Conservation (phyloP, 2,888 invertebrate genomes). For the Pardosa pseudoannulata region DNA sequence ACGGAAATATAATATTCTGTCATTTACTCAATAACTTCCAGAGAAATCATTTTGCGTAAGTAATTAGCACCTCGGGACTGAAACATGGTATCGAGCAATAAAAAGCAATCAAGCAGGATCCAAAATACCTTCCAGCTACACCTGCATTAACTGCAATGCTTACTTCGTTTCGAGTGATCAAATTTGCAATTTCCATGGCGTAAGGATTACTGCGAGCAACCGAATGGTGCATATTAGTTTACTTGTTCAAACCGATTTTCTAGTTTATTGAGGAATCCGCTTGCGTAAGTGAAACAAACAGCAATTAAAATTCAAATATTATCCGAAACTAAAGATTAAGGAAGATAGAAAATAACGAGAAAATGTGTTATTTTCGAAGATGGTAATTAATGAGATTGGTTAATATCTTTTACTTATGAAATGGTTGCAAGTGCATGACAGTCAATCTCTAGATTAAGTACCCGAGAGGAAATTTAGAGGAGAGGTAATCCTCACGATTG, state of each 20-base stretch:
- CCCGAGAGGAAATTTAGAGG: no score
- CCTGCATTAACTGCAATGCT: not conserved
- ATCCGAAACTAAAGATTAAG: no score
- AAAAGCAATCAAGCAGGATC: not conserved
- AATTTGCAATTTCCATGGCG: not conserved
- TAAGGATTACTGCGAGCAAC: not conserved
- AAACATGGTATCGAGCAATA: not conserved
- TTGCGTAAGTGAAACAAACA: not conserved
- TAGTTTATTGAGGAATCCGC: not conserved
- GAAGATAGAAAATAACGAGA: no score
- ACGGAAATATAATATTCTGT: not conserved
- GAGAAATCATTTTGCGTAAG: not conserved
- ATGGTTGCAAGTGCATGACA: no score
- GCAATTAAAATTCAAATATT: not conserved
- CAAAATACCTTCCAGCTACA: no score
- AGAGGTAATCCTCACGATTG: no score
- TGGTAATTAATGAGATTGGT: no score
- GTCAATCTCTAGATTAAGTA: no score
- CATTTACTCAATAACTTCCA: not conserved
- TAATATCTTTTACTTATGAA: no score
- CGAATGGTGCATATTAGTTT: not conserved
- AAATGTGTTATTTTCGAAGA: no score
- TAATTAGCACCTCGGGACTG: not conserved
- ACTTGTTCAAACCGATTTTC: not conserved
- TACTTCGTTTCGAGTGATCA: not conserved